phyloP scores from a whole-genome alignment of 1,140 invertebrate species.

The Ceratitis capitata region DNA sequence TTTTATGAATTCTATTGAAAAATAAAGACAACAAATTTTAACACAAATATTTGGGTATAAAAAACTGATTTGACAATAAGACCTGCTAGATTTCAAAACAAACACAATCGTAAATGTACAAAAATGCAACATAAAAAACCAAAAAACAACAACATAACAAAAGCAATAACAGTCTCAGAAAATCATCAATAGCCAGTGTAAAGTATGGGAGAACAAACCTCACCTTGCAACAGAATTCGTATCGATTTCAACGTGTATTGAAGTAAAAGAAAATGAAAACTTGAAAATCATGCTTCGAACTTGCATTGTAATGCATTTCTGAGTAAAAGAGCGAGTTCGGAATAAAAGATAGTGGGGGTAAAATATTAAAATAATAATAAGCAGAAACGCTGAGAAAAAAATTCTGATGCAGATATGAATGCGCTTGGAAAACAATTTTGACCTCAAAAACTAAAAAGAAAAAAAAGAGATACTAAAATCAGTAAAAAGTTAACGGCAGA shows the following conservation, averaged over 20 bases:
- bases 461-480: too few relatives aligned
- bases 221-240: constrained; percentile 4
- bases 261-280: not conserved
- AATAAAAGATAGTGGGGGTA: not conserved
- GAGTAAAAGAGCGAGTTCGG: not conserved
- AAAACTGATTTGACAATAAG: constrained; percentile 18
- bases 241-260: constrained; percentile 9
- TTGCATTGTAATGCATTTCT: constrained; percentile 17
- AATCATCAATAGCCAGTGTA: not conserved
- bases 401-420: not conserved
- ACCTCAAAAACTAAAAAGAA: not conserved
- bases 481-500: not conserved
- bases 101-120: not conserved
- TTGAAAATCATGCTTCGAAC: not conserved
- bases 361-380: constrained; percentile 25
- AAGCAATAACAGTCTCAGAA: not conserved
- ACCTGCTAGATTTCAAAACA: not conserved
- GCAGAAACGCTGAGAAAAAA: not conserved
- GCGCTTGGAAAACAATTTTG: not conserved
- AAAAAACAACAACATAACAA: not conserved
- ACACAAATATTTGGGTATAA: constrained; percentile 9
- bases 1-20: not conserved
- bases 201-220: constrained; percentile 11
- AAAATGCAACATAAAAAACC: too few relatives aligned
- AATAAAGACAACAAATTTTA: not conserved